phyloP scores from a whole-genome alignment of 2,888 invertebrate species.

The Enoplolaimus lenunculus region DNA sequence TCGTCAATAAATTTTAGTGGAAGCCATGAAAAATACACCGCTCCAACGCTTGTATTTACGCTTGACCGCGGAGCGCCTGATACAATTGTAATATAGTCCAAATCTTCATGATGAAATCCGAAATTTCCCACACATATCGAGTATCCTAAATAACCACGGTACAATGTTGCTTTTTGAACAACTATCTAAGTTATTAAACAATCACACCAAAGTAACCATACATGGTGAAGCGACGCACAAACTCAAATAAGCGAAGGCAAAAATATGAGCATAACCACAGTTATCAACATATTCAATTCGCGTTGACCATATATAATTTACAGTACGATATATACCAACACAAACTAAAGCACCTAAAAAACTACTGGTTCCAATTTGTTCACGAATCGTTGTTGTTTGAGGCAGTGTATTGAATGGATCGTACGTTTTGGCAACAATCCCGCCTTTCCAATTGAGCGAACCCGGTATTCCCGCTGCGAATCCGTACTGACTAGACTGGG shows the following conservation, averaged over 20 bases:
- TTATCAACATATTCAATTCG: too few relatives aligned
- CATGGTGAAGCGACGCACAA: too few relatives aligned
- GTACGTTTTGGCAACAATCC: neutral
- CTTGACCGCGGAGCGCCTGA: neutral
- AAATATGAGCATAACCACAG: too few relatives aligned
- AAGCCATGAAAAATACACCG: neutral
- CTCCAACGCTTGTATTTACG: neutral
- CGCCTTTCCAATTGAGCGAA: neutral
- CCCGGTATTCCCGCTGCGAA: neutral
- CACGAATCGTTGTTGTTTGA: neutral
- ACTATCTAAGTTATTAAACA: too few relatives aligned
- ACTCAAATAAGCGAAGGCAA: too few relatives aligned
- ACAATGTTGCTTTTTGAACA: too few relatives aligned
- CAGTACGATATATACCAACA: too few relatives aligned
- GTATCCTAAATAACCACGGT: too few relatives aligned
- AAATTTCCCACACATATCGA: neutral
- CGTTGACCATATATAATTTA: too few relatives aligned
- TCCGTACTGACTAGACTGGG: neutral
- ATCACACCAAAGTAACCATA: too few relatives aligned
- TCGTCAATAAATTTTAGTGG: neutral
- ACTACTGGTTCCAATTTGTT: neutral
- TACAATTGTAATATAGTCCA: neutral
- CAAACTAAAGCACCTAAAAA: neutral
- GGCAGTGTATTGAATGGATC: neutral
- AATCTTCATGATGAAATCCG: neutral